These are phyloP conservation scores for Fulmarus glacialis DNA, from an alignment of 2,113 vertebrate species.

Conservation along the genomic window DNA sequence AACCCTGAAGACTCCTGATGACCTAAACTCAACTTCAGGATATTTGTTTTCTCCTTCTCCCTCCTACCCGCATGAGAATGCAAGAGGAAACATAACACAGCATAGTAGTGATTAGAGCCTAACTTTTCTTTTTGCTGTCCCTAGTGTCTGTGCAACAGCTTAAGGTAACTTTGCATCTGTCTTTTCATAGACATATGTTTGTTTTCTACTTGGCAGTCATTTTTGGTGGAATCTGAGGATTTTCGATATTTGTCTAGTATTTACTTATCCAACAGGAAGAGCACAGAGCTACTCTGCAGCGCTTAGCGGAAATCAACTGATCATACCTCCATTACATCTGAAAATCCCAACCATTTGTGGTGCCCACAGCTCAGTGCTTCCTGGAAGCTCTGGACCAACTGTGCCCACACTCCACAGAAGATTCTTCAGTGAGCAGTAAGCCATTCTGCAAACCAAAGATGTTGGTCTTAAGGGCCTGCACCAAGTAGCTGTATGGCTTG, in stretches of 20 bases:
- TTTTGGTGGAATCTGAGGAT: background rate
- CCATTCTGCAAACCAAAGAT: background rate
- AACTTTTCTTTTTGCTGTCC: background rate
- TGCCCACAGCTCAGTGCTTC: background rate
- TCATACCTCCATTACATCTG: background rate
- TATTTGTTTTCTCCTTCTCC: background rate
- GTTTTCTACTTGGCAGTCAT: background rate
- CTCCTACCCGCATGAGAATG: background rate
- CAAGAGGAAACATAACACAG: background rate
- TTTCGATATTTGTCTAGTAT: background rate
- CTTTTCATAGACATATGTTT: background rate
- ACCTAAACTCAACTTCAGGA: conserved; percentile 46
- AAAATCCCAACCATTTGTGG: background rate
- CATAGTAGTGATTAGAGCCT: background rate
- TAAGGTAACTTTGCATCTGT: background rate
- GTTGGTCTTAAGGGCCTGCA: background rate
- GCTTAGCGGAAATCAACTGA: background rate
- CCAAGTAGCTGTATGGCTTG: background rate
- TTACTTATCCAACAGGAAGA: background rate
- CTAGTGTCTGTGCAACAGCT: background rate
- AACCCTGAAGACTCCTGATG: conserved; percentile 39
- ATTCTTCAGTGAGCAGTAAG: background rate
- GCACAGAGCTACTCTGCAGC: background rate
- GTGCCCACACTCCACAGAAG: background rate
- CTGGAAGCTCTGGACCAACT: background rate